Evolutionary conservation across 2,888 invertebrate genomes (phyloP), one percentile per base, ranked within the genome.

Genomic region (Cistogaster globosa): DNA sequence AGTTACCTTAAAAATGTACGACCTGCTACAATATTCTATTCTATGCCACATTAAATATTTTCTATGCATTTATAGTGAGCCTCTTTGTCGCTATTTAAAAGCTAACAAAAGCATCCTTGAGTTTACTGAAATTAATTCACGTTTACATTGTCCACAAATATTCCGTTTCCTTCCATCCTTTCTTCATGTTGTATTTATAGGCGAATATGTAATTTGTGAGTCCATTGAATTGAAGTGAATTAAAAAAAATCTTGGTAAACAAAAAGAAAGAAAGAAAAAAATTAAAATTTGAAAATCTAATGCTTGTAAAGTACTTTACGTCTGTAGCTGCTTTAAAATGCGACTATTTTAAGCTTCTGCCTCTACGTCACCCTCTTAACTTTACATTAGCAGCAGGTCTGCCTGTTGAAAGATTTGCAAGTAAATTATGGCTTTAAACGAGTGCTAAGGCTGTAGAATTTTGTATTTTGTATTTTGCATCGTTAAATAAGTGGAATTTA

Each of bases 91-190:
- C 51, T 26, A 60, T 69, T 76, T 63, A n/a, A 63, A 82, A 71
- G 51, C n/a, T 22, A 63, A 76, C 63, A 82, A 82, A 65, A 65
- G 76, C 63, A 82, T 82, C 76, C 76, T 76, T 71, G 65, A 82
- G 57, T 63, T 45, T 20, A 60, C 18, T 60, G 45, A 65, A 82
- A 76, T 58, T 76, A 76, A 82, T 82, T 82, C 76, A 82, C 75
- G 57, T 51, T 62, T 69, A 69, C 53, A 78, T 45, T 20, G 45
- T 3, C n/a, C 32, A 9, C 57, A 45, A 69, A 53, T 38, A 53
- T 42, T 1, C 26, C 42, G 7, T 6, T 51, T 36, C 14, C 22
- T n/a, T 22, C 7, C 4, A 18, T 18, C 12, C 51, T 51, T 18
- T 14, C 6, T 20, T 6, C 8, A 8, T 12, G 53, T 22, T 14